phyloP scores from a whole-genome alignment of 1,140 invertebrate species.

The Drosophila chauvacae region DNA sequence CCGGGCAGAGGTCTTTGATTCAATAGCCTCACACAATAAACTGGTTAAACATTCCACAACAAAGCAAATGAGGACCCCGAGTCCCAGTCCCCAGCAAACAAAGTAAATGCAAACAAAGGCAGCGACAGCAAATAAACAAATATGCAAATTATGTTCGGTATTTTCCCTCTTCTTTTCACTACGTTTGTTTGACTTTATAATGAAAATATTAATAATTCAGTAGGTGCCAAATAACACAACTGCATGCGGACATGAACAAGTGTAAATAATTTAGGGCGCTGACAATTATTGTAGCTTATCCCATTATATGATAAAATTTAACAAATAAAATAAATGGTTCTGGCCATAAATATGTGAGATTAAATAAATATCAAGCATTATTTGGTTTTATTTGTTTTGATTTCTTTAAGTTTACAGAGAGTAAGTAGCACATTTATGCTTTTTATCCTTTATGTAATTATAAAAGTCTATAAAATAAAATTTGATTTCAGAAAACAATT shows the following conservation, averaged over 20 bases:
- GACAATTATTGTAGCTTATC: conserved; percentile 47
- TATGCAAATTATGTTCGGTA: conserved; percentile 63
- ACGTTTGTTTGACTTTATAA: conserved; percentile 74
- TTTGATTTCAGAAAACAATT: conserved; percentile 9
- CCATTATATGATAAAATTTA: neutral
- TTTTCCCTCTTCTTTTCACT: conserved; percentile 23
- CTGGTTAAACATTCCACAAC: conserved; percentile 63
- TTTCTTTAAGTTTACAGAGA: neutral
- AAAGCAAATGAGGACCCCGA: conserved; percentile 27
- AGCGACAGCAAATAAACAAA: conserved; percentile 43
- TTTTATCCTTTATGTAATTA: neutral
- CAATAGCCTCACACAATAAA: conserved; percentile 61
- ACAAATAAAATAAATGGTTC: conserved; percentile 15
- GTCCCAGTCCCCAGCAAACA: conserved; percentile 7
- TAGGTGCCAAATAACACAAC: conserved; percentile 36
- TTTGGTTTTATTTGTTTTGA: neutral
- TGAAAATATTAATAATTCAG: conserved; percentile 77
- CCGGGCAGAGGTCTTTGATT: conserved; percentile 33
- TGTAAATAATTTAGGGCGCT: conserved; percentile 50
- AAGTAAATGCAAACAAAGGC: conserved; percentile 9
- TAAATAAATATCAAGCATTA: neutral
- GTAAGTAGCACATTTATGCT: neutral
- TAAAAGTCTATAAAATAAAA: neutral
- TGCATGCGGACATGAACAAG: conserved; percentile 19
- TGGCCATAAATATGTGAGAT: neutral